Evolutionary conservation across 2,113 vertebrate species (phyloP).

Genomic region (Thymallus thymallus): DNA sequence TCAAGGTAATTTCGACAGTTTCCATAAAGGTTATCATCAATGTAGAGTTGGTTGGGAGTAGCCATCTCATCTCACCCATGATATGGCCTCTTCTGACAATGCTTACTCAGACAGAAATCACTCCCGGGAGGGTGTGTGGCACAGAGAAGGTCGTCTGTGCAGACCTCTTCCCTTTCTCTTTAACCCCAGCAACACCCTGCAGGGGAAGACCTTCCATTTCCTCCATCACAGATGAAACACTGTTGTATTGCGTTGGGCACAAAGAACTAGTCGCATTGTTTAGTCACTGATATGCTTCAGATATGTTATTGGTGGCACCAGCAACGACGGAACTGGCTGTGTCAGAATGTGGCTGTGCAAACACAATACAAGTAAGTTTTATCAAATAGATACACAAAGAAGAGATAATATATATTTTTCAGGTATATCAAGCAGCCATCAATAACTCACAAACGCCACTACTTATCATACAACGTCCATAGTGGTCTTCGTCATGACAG

Average conservation of each 20-base stretch:
- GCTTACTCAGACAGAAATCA: background rate
- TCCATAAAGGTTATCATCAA: background rate
- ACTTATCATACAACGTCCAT: background rate
- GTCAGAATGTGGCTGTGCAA: background rate
- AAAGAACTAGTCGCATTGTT: background rate
- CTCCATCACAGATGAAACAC: constrained; percentile 6
- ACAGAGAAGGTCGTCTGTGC: background rate
- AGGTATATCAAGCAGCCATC: too few species aligned
- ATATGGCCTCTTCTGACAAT: background rate
- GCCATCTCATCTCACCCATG: background rate
- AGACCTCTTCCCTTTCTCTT: constrained; percentile 38
- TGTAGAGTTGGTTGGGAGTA: background rate
- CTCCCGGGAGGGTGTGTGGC: background rate
- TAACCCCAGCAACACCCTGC: constrained; percentile 3
- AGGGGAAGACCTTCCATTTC: constrained; percentile 42
- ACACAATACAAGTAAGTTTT: background rate
- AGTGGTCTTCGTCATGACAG: background rate
- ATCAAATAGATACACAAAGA: too few species aligned
- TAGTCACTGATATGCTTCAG: background rate
- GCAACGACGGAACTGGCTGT: background rate
- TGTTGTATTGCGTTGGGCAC: background rate
- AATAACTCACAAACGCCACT: too few species aligned
- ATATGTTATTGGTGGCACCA: constrained; percentile 10
- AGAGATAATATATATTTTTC: too few species aligned
- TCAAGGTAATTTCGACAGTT: background rate